phyloP scores from a whole-genome alignment of 2,888 invertebrate genomes.

The Oxycera nigricornis region DNA sequence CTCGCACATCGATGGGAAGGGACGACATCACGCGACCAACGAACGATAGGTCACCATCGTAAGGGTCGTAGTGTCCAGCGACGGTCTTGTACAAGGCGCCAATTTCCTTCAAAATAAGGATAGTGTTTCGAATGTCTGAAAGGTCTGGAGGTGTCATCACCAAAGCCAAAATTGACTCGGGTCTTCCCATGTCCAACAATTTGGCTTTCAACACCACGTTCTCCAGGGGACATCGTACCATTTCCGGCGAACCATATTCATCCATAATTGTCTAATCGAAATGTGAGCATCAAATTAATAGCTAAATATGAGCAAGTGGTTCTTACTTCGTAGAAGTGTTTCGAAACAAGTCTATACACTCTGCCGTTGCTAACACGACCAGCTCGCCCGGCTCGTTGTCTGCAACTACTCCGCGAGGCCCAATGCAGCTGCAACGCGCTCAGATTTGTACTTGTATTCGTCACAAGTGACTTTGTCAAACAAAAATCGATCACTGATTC shows the following conservation, averaged over 20 bases:
- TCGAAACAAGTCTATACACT: constrained; percentile 81
- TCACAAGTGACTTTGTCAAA: constrained; percentile 80
- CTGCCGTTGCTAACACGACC: constrained; percentile 86
- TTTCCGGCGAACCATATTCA: constrained; percentile 74
- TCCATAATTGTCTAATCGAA: constrained; percentile 62
- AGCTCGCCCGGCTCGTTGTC: constrained; percentile 88
- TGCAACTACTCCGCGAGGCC: constrained; percentile 90
- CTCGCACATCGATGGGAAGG: constrained; percentile 81
- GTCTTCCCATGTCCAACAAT: constrained; percentile 81
- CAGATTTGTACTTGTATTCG: constrained; percentile 76
- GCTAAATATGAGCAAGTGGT: neutral
- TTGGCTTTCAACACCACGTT: constrained; percentile 82
- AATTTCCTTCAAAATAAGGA: constrained; percentile 84
- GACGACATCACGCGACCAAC: constrained; percentile 83
- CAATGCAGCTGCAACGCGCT: constrained; percentile 76
- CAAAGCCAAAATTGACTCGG: constrained; percentile 77
- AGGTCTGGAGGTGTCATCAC: constrained; percentile 89
- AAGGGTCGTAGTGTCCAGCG: constrained; percentile 63
- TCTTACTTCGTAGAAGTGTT: constrained; percentile 69
- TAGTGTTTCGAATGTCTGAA: constrained; percentile 79
- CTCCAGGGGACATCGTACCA: constrained; percentile 81
- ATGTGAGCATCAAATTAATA: neutral
- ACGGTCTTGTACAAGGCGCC: constrained; percentile 77
- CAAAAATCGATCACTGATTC: constrained; percentile 88
- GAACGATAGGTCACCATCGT: constrained; percentile 88